Evolutionary conservation across 2,113 vertebrate genomes (phyloP).

Genomic region (Stomatorhinus ivindoensis): DNA sequence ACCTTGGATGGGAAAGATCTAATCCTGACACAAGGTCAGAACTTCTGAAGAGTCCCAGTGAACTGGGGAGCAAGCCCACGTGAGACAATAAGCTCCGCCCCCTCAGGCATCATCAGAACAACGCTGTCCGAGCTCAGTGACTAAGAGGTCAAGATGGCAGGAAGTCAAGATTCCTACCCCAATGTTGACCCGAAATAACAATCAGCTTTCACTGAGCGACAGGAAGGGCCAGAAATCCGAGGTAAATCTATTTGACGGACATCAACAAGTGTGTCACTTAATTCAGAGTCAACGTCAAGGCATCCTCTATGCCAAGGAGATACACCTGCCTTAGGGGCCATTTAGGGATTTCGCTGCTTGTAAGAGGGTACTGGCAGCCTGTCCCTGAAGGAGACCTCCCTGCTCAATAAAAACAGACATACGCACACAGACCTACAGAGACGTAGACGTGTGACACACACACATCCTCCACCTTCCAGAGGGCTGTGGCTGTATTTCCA

Average conservation of each 20-base stretch:
- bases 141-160: background rate
- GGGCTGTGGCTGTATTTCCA: background rate
- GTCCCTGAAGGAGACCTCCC: background rate
- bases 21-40: background rate
- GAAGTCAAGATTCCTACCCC: background rate
- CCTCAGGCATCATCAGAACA: too few species aligned
- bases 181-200: background rate
- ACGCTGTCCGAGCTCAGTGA: background rate
- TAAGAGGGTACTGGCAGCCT: background rate
- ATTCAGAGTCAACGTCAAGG: background rate
- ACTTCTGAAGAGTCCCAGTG: background rate
- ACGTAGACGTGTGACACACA: background rate
- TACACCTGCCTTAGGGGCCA: background rate
- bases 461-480: background rate
- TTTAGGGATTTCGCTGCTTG: background rate
- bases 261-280: background rate
- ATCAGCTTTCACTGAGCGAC: background rate
- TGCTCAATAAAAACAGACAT: background rate
- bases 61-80: background rate
- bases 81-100: background rate
- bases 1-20: background rate
- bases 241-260: slow-evolving; percentile 16
- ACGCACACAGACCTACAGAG: background rate
- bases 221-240: background rate
- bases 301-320: background rate